phyloP scores from a whole-genome alignment of 2,888 invertebrate species.

The Holacanthella duospinosa region DNA sequence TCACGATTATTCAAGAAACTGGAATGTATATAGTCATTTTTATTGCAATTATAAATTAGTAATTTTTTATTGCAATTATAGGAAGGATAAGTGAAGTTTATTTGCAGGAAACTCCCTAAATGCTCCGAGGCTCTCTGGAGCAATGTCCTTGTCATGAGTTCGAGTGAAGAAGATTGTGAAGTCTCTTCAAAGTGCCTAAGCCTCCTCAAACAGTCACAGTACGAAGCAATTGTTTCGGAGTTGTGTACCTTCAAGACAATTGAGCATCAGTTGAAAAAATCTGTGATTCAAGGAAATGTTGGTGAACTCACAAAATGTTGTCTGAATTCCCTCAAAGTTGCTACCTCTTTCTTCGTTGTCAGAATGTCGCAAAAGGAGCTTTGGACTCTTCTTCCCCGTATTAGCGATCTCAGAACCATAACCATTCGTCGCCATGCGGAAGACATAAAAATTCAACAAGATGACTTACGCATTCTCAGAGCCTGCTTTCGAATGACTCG shows the following conservation, averaged over 20 bases:
- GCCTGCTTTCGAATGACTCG: background rate
- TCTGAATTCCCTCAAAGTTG: slow-evolving; percentile 13
- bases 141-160: slow-evolving; percentile 14
- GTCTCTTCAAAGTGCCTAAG: background rate
- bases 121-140: slow-evolving; percentile 13
- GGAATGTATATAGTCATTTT: background rate
- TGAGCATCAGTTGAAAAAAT: background rate
- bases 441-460: background rate
- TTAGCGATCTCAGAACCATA: slow-evolving; percentile 16
- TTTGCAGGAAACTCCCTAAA: slow-evolving; percentile 9
- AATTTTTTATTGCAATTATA: slow-evolving; percentile 8
- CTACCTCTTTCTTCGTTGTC: slow-evolving; percentile 14
- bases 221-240: background rate
- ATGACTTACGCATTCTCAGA: background rate
- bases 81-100: slow-evolving; percentile 4
- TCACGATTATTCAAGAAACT: background rate
- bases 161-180: background rate
- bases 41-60: slow-evolving; percentile 1
- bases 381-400: slow-evolving; percentile 12
- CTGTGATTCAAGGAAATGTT: slow-evolving; percentile 1
- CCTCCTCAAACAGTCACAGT: background rate
- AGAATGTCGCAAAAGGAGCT: slow-evolving; percentile 20
- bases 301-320: slow-evolving; percentile 13
- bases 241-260: slow-evolving; percentile 5
- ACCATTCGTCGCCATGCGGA: background rate